Percentiles rank a stretch among this genome's conserved stretches.
phyloP scores from a whole-genome alignment of 1,140 invertebrate genomes.

The Drosophila parvula region DNA sequence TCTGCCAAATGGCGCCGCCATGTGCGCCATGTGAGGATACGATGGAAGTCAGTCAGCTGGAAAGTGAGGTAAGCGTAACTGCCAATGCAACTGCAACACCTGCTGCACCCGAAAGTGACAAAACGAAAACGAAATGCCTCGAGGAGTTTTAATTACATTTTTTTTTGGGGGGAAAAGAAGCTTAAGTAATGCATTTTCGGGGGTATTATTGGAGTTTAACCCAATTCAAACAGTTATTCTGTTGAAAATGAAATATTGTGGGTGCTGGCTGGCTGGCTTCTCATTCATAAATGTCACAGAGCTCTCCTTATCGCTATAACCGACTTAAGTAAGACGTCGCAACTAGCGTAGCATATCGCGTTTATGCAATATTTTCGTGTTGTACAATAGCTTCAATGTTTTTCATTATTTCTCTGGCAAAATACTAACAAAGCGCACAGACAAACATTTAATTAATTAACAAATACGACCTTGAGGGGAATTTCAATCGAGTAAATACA shows the following conservation, averaged over 20 bases:
- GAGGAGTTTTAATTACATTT: background rate
- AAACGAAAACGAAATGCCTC: constrained; percentile 56
- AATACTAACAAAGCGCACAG: constrained; percentile 28
- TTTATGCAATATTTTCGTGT: constrained; percentile 63
- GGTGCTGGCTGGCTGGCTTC: background rate
- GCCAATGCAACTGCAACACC: constrained; percentile 47
- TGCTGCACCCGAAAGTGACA: constrained; percentile 61
- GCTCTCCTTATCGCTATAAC: constrained; percentile 29
- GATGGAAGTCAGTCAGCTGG: constrained; percentile 57
- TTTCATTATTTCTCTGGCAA: constrained; percentile 8
- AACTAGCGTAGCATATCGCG: constrained; percentile 41
- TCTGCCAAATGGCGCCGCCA: constrained; percentile 27
- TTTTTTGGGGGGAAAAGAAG: background rate
- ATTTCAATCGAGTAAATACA: constrained; percentile 52
- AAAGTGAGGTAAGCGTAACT: constrained; percentile 47
- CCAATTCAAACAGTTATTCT: background rate
- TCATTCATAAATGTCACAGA: constrained; percentile 33
- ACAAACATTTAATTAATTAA: constrained; percentile 61
- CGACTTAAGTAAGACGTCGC: constrained; percentile 20
- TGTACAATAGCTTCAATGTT: constrained; percentile 41
- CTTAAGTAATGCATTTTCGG: background rate
- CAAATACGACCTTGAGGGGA: constrained; percentile 51
- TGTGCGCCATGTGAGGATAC: constrained; percentile 36
- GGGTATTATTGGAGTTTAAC: background rate
- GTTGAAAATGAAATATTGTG: background rate